Evolutionary conservation across 2,888 invertebrate genomes (phyloP), one percentile per base, ranked within the genome.

Genomic region (Synanthedon andrenaeformis): DNA sequence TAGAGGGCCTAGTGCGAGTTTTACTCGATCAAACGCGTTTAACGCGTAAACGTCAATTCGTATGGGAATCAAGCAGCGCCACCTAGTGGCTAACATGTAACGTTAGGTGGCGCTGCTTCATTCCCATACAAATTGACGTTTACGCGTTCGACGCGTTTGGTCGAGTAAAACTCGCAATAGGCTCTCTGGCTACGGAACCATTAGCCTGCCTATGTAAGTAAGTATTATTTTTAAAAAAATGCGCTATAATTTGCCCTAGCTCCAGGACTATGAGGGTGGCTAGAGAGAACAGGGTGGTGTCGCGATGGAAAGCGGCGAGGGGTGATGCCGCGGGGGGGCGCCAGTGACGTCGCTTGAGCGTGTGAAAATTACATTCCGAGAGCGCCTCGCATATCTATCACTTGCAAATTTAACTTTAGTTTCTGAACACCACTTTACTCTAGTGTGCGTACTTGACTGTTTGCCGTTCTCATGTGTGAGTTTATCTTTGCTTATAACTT

Each of bases 301-400:
- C 42, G 11, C 49, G 54, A 57, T 49, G 54, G 45, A 55, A 48
- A 52, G 42, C 50, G 53, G 56, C 58, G 57, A 56, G 60, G 66
- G 60, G 61, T 63, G 35, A 10, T 35, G 35, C 35, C 35, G 35
- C 35, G 59, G 67, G 59, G 63, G 67, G 69, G 69, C 71, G 61
- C 62, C 73, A 72, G 76, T 75, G 81, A 80, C 82, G 82, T 80
- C 79, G 79, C 77, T 76, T 72, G 69, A 77, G 80, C 81, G 84
- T 80, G 87, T 80, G 84, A 85, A 87, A 84, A 88, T 88, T 88
- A 88, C 88, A 88, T 88, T 88, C 88, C 88, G 74, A 65, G 82
- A 77, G 81, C 72, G 82, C 80, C 79, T 79, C 78, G 85, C 87
- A 82, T 88, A 88, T 88, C 88, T 88, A 88, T 88, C 88, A 88